Evolutionary conservation across 1,140 invertebrate genomes (phyloP).

Genomic region (Manduca sexta): DNA sequence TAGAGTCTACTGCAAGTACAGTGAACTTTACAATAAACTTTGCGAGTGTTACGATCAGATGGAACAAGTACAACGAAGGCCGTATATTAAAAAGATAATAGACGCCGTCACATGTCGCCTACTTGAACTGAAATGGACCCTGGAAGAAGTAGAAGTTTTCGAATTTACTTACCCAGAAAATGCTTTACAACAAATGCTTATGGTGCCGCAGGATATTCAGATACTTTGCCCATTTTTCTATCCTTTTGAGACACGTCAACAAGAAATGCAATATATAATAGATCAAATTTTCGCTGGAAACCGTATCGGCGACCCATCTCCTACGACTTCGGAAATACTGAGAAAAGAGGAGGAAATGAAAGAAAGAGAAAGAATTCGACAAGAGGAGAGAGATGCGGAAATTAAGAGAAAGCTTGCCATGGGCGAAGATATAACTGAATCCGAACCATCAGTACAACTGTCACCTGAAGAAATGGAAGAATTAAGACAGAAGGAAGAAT

Average conservation of each 20-base stretch:
- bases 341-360: constrained; percentile 32
- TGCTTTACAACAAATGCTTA: constrained; percentile 54
- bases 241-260: constrained; percentile 51
- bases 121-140: constrained; percentile 43
- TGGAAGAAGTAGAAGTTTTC: constrained; percentile 57
- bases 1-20: constrained; percentile 52
- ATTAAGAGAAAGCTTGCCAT: constrained; percentile 43
- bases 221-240: constrained; percentile 61
- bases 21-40: constrained; percentile 53
- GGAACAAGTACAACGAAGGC: constrained; percentile 56
- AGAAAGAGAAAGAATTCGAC: constrained; percentile 37
- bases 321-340: constrained; percentile 50
- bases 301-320: constrained; percentile 51
- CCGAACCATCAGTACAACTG: constrained; percentile 23
- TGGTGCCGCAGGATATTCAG: constrained; percentile 50
- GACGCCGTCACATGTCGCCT: constrained; percentile 53
- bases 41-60: constrained; percentile 65
- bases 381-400: constrained; percentile 41
- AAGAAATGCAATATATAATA: constrained; percentile 61
- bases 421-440: constrained; percentile 38
- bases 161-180: constrained; percentile 62
- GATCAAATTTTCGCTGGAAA: constrained; percentile 60
- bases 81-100: constrained; percentile 49
- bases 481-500: constrained; percentile 35
- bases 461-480: constrained; percentile 40